Evolutionary conservation across 2,797 vertebrate genomes (phyloP), one percentile per base, ranked within the genome.

Genomic region (Myripristis murdjan): DNA sequence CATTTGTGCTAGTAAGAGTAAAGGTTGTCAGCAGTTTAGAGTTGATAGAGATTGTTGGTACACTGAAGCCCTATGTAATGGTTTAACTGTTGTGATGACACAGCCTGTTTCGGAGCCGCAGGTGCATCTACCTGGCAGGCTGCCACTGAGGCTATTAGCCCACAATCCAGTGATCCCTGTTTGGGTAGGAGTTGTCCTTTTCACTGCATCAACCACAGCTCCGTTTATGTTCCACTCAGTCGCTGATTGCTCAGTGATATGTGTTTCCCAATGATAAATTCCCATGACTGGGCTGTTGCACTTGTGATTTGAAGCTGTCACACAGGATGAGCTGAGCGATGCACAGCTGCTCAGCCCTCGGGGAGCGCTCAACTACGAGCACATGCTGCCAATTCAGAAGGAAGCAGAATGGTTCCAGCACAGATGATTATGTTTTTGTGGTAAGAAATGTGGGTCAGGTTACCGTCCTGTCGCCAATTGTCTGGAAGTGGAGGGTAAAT

Each of bases 371-470:
- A 62, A 83, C 88, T 85, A 58, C 62, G 64, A 94, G 91, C 92
- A 79, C 90, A 90, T 87, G 93, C 89, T 71, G 87, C 89, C 82
- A 39, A 78, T 91, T 93, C 91, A 91, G 80, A 86, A 80, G 52
- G 89, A 93, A 91, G 94, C 85, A 79, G 71, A 85, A 68, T 11
- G 57, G 61, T 91, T 93, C 92, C 91, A 88, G 91, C 83, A 87
- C 80, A 86, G 89, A 62, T 87, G 86, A 88, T 90, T 81, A 82
- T 82, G 73, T 94, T 93, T 93, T 87, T 82, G 79, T 83, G 90
- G 89, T 77, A 77, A 91, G 94, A 94, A 93, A 94, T 94, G 93
- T 94, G 93, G 93, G 89, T 95, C 92, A 88, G 88, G 87, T 96
- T 95, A 93, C 94, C 73, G 85, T 88, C 81, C 71, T 75, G 89